These are phyloP conservation scores for Sturnira hondurensis DNA, from an alignment of 2,113 vertebrate genomes.

Conservation along the genomic window DNA sequence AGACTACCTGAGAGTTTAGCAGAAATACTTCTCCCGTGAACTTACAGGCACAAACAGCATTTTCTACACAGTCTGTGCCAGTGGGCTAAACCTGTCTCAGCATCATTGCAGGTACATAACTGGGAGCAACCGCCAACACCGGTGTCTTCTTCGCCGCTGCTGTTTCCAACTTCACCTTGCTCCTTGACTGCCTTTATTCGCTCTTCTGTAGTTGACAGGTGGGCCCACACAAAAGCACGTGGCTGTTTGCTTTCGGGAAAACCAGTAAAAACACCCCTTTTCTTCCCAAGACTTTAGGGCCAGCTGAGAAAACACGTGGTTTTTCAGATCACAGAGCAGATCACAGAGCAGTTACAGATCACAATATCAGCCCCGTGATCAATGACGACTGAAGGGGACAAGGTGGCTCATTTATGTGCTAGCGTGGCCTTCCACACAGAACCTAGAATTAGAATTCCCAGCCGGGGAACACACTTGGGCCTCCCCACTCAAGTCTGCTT, in stretches of 20 bases:
- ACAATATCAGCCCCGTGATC: background rate
- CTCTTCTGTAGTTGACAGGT: background rate
- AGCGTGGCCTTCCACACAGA: background rate
- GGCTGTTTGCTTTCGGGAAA: background rate
- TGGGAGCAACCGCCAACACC: background rate
- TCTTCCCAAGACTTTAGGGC: background rate
- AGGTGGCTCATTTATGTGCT: rapidly evolving
- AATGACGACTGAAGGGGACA: background rate
- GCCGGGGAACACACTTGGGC: background rate
- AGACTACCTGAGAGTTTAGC: background rate
- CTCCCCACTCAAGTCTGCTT: too few relatives aligned
- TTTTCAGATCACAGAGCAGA: too few relatives aligned
- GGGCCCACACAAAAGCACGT: background rate
- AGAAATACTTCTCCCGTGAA: background rate
- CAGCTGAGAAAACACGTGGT: background rate
- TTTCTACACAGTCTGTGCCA: background rate
- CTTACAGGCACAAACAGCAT: background rate
- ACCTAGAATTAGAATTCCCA: background rate
- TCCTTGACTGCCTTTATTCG: background rate
- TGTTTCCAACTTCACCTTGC: background rate
- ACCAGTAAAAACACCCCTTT: background rate
- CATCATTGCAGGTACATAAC: too few relatives aligned
- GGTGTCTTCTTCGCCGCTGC: background rate
- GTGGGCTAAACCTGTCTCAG: background rate
- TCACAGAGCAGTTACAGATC: background rate